Evolutionary conservation across 2,888 invertebrate genomes (phyloP).

Genomic region (Cephalotes varians): DNA sequence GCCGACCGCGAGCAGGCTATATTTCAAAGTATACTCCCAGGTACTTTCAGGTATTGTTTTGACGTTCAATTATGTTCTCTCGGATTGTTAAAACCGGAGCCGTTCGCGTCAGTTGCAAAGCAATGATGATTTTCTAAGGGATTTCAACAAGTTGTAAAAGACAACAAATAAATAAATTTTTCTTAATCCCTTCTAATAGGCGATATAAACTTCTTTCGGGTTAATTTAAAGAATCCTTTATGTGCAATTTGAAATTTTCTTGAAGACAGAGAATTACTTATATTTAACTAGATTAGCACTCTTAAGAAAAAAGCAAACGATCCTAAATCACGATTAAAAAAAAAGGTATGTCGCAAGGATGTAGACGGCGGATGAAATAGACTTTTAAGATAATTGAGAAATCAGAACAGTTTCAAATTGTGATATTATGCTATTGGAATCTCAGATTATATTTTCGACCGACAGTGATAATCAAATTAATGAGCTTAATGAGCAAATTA

Average conservation of each 20-base stretch:
- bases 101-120: neutral
- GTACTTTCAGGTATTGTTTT: slow-evolving; percentile 70
- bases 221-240: neutral
- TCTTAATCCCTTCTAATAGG: neutral
- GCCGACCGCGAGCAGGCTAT: slow-evolving; percentile 72
- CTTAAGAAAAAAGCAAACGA: neutral
- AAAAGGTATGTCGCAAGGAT: neutral
- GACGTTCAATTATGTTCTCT: slow-evolving; percentile 70
- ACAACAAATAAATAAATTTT: neutral
- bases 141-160: slow-evolving; percentile 1
- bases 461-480: neutral
- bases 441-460: neutral
- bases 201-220: neutral
- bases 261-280: neutral
- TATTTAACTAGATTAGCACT: neutral
- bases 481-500: neutral
- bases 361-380: neutral
- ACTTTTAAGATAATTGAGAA: neutral
- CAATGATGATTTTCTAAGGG: neutral
- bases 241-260: neutral
- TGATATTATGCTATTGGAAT: neutral
- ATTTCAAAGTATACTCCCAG: slow-evolving; percentile 57
- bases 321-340: neutral
- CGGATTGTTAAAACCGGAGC: neutral
- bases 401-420: neutral